phyloP scores from a whole-genome alignment of 2,113 vertebrate species.

The Mesitornis unicolor region DNA sequence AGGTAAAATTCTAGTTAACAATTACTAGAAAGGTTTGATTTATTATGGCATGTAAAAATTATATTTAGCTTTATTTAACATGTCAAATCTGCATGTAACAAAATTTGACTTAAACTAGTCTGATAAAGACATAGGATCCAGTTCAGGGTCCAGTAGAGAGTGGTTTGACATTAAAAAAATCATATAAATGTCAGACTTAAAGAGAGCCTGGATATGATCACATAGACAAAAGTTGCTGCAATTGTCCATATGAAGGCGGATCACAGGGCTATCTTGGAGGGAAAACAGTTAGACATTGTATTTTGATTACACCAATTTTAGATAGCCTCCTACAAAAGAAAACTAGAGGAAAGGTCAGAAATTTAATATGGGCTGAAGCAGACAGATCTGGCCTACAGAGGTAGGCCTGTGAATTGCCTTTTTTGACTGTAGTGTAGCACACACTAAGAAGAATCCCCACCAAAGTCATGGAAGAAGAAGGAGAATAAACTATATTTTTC shows the following conservation, averaged over 20 bases:
- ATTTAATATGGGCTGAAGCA: background rate
- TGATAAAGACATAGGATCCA: background rate
- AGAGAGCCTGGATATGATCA: background rate
- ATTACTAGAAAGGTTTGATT: background rate
- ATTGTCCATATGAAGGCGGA: background rate
- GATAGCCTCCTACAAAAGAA: background rate
- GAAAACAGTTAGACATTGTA: background rate
- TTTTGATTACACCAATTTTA: background rate
- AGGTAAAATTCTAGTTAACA: background rate
- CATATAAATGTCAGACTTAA: background rate
- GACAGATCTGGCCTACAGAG: background rate
- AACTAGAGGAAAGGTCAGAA: background rate
- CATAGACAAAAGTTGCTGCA: background rate
- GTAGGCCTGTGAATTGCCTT: too few species aligned
- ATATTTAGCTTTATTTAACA: too few species aligned
- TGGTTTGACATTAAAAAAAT: background rate
- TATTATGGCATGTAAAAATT: background rate
- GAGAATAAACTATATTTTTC: background rate
- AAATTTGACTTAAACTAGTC: background rate
- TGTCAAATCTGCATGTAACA: background rate
- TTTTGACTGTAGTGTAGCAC: too few species aligned
- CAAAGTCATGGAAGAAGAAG: background rate
- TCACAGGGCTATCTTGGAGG: background rate
- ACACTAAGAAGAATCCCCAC: fast-evolving
- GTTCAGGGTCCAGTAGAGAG: background rate